Conservation (phyloP, 2,888 invertebrate genomes). For the Hedychridium roseum region DNA sequence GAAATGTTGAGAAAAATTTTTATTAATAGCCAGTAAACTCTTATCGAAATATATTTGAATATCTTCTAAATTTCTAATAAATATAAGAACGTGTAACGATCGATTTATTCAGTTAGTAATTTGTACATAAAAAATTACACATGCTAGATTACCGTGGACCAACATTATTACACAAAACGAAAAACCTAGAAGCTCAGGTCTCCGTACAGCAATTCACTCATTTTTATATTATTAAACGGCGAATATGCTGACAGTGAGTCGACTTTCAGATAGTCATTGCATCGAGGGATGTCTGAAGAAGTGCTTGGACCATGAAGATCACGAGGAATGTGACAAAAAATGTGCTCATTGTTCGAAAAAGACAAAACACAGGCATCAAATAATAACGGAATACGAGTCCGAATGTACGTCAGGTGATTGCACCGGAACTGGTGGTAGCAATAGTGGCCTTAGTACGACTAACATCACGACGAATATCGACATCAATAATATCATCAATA, state of each 20-base stretch:
- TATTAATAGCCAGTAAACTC: too few relatives aligned
- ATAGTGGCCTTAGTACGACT: slow-evolving; percentile 13
- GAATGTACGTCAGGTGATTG: slow-evolving; percentile 31
- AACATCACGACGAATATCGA: slow-evolving; percentile 52
- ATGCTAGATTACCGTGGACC: too few relatives aligned
- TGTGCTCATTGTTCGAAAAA: slow-evolving; percentile 43
- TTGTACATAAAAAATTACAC: too few relatives aligned
- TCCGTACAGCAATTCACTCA: too few relatives aligned
- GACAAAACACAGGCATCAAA: slow-evolving; percentile 44
- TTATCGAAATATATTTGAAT: too few relatives aligned
- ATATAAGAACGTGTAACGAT: too few relatives aligned
- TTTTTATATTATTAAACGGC: too few relatives aligned
- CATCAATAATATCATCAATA: slow-evolving; percentile 35
- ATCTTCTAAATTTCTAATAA: too few relatives aligned
- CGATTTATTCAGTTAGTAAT: too few relatives aligned
- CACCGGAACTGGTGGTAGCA: slow-evolving; percentile 24
- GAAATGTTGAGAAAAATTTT: too few relatives aligned
- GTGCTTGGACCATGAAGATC: slow-evolving; percentile 8
- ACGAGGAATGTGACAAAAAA: slow-evolving; percentile 43
- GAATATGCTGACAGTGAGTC: neutral
- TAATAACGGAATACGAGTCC: slow-evolving; percentile 47
- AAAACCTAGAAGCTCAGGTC: too few relatives aligned
- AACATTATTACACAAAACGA: too few relatives aligned
- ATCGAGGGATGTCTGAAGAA: slow-evolving; percentile 20
- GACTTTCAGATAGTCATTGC: slow-evolving; percentile 9